Base-by-base conservation (phyloP, 2,797 vertebrate species). In the Morus bassanus region DNA sequence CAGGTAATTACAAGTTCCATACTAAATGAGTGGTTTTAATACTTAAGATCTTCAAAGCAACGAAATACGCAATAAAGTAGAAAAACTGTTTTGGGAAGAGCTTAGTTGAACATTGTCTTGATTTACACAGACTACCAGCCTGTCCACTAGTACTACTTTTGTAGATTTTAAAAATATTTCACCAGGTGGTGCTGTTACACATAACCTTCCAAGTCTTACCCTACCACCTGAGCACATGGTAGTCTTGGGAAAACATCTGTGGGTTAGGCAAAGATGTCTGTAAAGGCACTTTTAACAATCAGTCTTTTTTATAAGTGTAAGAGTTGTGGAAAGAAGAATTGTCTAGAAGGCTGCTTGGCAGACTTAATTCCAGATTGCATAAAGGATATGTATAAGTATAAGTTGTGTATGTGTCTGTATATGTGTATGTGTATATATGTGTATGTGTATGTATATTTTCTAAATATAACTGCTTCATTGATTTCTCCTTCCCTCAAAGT, bases 161-260 rank as follows among this genome's bases (percentile, higher is more conserved):
- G 6, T 27, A 88, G 50, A 81, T 53, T 89, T 85, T 19, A 79
- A 31, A 65, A 63, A 39, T 80, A 73, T 87, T 91, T 95, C 95
- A 94, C 67, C 95, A 96, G 96, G 77, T 96, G 95, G 95, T 94
- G 96, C 96, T 97, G 80, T 96, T 85, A 89, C 74, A 91, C 81
- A 60, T 56, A 82, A 82, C 88, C 96, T 87, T 63, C 69, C 54
- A n/a, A 76, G 23, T 13, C 37, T 65, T 48, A 33, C 37, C 80
- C 54, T 73, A 28, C 23, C 35, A 65, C 37, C 50, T 15, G 19
- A 35, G 48, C 56, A 37, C 24, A 3, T 28, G 80, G n/a, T 18
- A 78, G 50, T 8, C 61, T 54, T 81, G 61, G 59, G 61, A 51
- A 75, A 61, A 43, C 7, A 16, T 13, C 45, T 39, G 14, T 68